phyloP scores from a whole-genome alignment of 2,888 invertebrate species.

The Limenitis camilla region DNA sequence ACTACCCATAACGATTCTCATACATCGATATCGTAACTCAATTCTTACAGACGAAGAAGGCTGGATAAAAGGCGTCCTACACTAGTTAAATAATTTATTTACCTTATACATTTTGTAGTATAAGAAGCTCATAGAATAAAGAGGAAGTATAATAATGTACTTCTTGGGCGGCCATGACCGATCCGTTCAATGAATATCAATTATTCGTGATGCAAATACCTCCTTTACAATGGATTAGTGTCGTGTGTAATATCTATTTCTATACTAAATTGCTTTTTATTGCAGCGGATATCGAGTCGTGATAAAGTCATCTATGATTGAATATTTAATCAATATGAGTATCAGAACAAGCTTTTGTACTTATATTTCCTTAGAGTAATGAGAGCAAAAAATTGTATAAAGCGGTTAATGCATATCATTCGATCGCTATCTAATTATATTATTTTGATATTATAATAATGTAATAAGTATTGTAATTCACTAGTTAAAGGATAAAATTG shows the following conservation, averaged over 20 bases:
- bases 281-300: not conserved
- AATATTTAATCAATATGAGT: constrained; percentile 1
- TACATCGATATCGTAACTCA: no score
- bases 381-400: not conserved
- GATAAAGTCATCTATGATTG: constrained; percentile 1
- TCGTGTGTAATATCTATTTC: constrained; percentile 4
- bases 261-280: not conserved
- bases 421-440: no score
- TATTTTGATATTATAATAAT: no score
- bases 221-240: constrained; percentile 4
- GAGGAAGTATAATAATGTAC: constrained; percentile 6
- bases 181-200: constrained; percentile 13
- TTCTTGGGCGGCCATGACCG: constrained; percentile 5
- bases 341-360: constrained; percentile 2
- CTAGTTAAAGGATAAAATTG: no score
- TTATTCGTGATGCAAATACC: constrained; percentile 2
- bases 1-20: no score
- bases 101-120: not conserved
- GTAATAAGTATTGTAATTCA: no score
- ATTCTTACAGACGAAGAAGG: no score
- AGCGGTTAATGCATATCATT: not conserved
- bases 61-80: no score
- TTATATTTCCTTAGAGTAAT: not conserved
- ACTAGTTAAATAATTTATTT: no score
- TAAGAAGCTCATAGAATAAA: not conserved